These are phyloP conservation scores for Cryptotis parvus DNA, from an alignment of 2,113 vertebrate species.

Conservation along the genomic window DNA sequence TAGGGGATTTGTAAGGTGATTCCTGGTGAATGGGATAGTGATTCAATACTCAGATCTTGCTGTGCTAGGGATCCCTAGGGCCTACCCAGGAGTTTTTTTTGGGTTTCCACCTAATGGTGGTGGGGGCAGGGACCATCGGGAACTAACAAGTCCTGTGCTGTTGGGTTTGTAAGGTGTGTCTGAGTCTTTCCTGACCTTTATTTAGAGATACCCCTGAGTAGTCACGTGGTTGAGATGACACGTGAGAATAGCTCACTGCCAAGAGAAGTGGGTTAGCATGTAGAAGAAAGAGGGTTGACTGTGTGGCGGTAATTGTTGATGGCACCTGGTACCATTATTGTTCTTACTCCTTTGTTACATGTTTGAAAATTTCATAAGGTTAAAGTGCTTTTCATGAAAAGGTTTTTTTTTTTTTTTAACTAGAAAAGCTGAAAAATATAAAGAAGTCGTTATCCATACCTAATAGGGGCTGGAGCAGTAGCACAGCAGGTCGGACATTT, in stretches of 20 bases:
- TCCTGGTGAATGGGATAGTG: no score
- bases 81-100: no score
- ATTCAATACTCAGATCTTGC: no score
- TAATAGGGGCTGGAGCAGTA: no score
- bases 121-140: no score
- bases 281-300: neutral
- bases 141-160: no score
- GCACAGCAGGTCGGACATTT: no score
- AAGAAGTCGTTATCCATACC: no score
- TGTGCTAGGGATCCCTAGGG: no score
- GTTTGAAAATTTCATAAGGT: constrained; percentile 43
- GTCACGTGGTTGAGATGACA: constrained; percentile 34
- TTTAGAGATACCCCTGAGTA: constrained; percentile 36
- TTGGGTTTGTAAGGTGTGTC: neutral
- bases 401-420: constrained; percentile 60
- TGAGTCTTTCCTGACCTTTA: neutral
- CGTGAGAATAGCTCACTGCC: constrained; percentile 10
- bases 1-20: no score
- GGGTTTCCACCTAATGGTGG: no score
- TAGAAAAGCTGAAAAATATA: no score
- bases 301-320: constrained; percentile 1
- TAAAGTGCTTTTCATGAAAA: constrained; percentile 10
- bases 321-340: constrained; percentile 17
- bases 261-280: neutral
- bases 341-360: constrained; percentile 1